Evolutionary conservation across 1,140 invertebrate species (phyloP), one percentile per base, ranked within the genome.

Genomic region (Latrodectus geometricus): DNA sequence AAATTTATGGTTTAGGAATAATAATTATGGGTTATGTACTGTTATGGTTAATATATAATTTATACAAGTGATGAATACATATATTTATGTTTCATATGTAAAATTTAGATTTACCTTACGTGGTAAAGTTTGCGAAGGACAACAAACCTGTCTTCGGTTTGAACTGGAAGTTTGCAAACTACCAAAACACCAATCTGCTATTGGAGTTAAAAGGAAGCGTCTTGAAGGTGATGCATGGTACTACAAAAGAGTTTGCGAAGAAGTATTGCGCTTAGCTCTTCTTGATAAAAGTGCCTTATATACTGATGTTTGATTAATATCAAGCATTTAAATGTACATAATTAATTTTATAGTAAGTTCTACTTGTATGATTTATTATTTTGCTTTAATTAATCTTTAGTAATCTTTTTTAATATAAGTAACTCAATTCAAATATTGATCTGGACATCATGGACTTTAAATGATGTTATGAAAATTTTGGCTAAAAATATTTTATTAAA

Each of bases 211-310:
- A 87, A 92, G 96, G 65, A 96, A 96, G 89, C 91, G 96, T 81
- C 92, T 96, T 1, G 95, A 95, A 90, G 96, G 96, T 4, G 95
- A 97, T 90, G 93, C 94, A 4, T 97, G 96, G 95, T 94, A 95
- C 81, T 97, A 97, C 90, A 97, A 97, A 90, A 94, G 93, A 86
- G 93, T 96, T n/a, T 96, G 95, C 89, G 96, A 97, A 91, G 94
- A 97, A 91, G 93, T 97, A 56, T 91, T 97, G 50, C 93, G 92
- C 66, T 90, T 94, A 81, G 93, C 93, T 88, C 89, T 75, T 48
- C 65, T 84, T 17, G 77, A 86, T 86, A 54, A 68, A 50, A 83
- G 35, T n/a, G 21, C 69, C 54, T 68, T 68, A 48, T 56, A 50
- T n/a, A 83, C 69, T 49, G 69, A 83, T 83, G 80, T 83, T 0